phyloP scores from a whole-genome alignment of 2,113 vertebrate species.

The Thermophis baileyi region DNA sequence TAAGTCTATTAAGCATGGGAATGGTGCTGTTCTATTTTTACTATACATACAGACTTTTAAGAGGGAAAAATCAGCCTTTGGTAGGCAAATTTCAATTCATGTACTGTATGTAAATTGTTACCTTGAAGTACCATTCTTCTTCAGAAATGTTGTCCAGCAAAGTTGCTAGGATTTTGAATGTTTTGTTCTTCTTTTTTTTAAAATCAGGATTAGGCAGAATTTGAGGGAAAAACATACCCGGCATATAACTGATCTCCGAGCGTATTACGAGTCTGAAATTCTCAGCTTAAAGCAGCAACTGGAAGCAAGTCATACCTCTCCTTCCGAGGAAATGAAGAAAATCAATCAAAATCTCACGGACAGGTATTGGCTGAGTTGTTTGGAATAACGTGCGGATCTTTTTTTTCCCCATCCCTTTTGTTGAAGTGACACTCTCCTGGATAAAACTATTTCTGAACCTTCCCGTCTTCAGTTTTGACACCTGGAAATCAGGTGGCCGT shows the following conservation, averaged over 20 bases:
- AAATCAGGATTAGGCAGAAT: slow-evolving; percentile 83
- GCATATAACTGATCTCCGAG: slow-evolving; percentile 87
- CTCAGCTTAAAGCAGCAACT: slow-evolving; percentile 82
- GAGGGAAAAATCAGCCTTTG: neutral
- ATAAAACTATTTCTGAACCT: neutral
- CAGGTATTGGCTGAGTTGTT: slow-evolving; percentile 69
- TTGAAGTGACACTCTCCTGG: neutral
- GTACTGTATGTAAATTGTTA: neutral
- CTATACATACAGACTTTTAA: too few relatives aligned
- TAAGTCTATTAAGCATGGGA: neutral
- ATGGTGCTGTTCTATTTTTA: too few relatives aligned
- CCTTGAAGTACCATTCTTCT: neutral
- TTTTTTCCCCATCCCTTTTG: neutral
- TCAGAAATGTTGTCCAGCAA: neutral
- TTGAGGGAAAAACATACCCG: slow-evolving; percentile 90
- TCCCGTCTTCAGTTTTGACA: neutral
- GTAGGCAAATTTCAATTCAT: neutral
- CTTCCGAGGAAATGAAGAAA: slow-evolving; percentile 76
- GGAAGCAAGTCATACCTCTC: slow-evolving; percentile 69
- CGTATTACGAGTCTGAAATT: slow-evolving; percentile 93
- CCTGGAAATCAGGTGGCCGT: neutral
- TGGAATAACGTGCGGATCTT: neutral
- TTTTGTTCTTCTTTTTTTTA: slow-evolving; percentile 1
- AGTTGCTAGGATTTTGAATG: neutral
- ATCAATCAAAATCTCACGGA: slow-evolving; percentile 79